Percentiles rank a stretch among this genome's conserved stretches.
Conservation (phyloP, 1,140 invertebrate genomes). For the Zeugodacus cucurbitae region DNA sequence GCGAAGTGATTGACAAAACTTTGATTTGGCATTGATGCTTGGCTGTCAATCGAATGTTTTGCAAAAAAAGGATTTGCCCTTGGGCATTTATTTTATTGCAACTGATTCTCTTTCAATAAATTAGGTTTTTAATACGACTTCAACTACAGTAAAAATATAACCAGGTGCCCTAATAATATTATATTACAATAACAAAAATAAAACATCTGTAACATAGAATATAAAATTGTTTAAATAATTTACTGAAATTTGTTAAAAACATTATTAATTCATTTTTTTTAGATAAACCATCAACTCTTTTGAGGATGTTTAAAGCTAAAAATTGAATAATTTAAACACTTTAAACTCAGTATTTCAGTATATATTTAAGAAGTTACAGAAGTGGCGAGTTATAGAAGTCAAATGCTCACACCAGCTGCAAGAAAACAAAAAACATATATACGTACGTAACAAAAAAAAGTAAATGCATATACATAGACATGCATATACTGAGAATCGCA, state of each 20-base stretch:
- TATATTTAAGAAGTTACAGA: neutral
- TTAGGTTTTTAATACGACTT: neutral
- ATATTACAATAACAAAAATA: neutral
- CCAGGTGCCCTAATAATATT: neutral
- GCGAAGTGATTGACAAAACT: slow-evolving; percentile 32
- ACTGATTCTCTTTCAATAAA: neutral
- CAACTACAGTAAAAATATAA: no score
- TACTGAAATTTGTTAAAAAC: no score
- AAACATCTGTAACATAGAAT: no score
- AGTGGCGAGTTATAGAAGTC: neutral
- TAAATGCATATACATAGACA: neutral
- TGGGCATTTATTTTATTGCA: slow-evolving; percentile 1
- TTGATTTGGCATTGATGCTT: slow-evolving; percentile 28
- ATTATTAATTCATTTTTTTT: no score
- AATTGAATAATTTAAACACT: no score
- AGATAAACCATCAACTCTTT: no score
- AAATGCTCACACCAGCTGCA: neutral
- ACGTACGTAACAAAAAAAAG: neutral
- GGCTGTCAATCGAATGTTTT: neutral
- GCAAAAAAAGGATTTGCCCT: neutral
- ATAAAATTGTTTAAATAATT: no score
- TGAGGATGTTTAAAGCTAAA: no score
- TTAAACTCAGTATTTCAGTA: neutral
- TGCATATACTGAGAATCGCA: neutral
- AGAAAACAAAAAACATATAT: no score